A percentile compares a stretch with the other conserved stretches of the same genome.
phyloP scores from a whole-genome alignment of 1,140 invertebrate genomes.

The Agrypnia vestita region DNA sequence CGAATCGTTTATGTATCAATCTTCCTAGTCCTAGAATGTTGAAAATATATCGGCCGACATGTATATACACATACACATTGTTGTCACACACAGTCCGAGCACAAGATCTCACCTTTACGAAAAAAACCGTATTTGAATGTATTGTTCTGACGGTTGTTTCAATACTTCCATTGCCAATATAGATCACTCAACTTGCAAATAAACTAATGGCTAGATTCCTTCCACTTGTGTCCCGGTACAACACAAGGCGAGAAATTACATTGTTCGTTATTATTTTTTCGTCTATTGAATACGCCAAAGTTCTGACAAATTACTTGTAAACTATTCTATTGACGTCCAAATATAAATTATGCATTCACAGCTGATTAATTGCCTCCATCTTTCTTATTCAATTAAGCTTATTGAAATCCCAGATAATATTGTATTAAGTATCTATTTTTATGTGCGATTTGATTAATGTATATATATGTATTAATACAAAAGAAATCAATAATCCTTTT shows the following conservation, averaged over 20 bases:
- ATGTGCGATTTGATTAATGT: neutral
- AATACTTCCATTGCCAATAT: no score
- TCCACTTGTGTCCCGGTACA: neutral
- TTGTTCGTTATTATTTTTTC: slow-evolving; percentile 26
- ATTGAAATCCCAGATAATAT: slow-evolving; percentile 16
- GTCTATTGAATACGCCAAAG: slow-evolving; percentile 24
- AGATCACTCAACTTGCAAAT: no score
- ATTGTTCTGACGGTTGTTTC: no score
- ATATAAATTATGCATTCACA: neutral
- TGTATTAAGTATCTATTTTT: neutral
- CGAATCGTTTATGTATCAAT: no score
- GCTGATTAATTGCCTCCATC: slow-evolving; percentile 29
- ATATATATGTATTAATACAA: neutral
- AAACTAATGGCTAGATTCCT: no score
- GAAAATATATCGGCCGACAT: no score
- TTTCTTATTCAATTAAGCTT: slow-evolving; percentile 28
- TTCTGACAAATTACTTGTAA: slow-evolving; percentile 30
- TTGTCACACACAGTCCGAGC: no score
- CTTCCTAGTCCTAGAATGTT: no score
- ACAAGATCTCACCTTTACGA: no score
- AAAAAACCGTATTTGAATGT: no score
- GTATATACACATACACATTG: no score
- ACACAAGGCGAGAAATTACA: slow-evolving; percentile 13
- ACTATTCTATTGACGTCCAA: slow-evolving; percentile 16
- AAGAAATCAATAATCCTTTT: neutral